These are phyloP conservation scores for Eurosta solidaginis DNA, from an alignment of 1,140 invertebrate species.

Conservation along the genomic window DNA sequence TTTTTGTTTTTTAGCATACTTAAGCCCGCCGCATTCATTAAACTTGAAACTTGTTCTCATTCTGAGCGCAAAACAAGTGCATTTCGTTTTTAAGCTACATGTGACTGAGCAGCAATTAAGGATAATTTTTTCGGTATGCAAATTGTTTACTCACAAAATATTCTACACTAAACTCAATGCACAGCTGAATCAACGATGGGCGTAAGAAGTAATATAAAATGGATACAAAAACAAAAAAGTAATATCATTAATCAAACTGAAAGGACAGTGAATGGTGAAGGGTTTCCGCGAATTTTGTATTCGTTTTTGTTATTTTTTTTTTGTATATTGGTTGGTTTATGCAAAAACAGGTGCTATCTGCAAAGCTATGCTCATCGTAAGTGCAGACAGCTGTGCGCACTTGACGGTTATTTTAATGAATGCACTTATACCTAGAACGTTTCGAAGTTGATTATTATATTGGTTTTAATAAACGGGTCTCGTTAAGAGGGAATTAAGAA, in stretches of 20 bases:
- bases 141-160: background rate
- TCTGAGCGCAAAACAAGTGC: background rate
- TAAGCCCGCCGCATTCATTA: background rate
- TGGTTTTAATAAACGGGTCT: too few species aligned
- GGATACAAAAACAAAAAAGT: background rate
- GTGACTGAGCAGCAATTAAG: background rate
- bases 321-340: background rate
- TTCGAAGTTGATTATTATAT: too few species aligned
- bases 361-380: background rate
- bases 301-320: background rate
- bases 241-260: background rate
- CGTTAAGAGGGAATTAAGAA: too few species aligned
- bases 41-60: background rate
- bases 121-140: slow-evolving; percentile 19
- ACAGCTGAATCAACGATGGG: background rate
- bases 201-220: background rate
- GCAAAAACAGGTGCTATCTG: background rate
- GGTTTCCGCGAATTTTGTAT: background rate
- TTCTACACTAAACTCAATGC: background rate
- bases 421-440: too few species aligned
- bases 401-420: background rate
- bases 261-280: background rate
- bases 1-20: background rate
- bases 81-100: background rate
- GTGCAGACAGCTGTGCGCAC: background rate